Conservation (phyloP, 2,888 invertebrate genomes). For the Pilophorus perplexus region DNA sequence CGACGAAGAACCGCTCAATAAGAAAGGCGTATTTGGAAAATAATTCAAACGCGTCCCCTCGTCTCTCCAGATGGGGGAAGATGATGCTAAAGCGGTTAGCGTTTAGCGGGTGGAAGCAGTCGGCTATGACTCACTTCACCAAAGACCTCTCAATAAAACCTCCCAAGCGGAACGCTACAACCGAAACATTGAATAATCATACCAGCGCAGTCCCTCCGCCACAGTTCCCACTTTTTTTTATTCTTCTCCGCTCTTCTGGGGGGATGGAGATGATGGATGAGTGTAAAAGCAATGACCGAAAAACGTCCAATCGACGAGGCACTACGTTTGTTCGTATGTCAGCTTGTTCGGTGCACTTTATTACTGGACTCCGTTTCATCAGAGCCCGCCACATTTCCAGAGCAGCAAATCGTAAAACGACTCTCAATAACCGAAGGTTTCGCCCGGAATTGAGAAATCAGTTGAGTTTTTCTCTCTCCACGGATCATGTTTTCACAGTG, state of each 20-base stretch:
- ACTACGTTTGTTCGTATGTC: not conserved
- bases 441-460: too few relatives aligned
- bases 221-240: not conserved
- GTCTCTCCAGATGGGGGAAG: not conserved
- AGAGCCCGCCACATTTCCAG: too few relatives aligned
- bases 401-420: too few relatives aligned
- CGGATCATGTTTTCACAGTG: too few relatives aligned
- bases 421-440: too few relatives aligned
- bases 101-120: constrained; percentile 16
- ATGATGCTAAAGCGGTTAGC: constrained; percentile 13
- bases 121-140: constrained; percentile 6
- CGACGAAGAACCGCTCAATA: too few relatives aligned
- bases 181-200: constrained; percentile 27
- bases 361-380: too few relatives aligned
- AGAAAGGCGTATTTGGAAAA: not conserved
- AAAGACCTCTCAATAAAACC: constrained; percentile 21
- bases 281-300: not conserved
- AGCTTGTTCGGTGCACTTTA: too few relatives aligned
- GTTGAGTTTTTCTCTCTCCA: too few relatives aligned
- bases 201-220: constrained; percentile 1
- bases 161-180: constrained; percentile 7
- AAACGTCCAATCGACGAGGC: not conserved
- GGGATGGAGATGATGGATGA: not conserved
- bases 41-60: not conserved
- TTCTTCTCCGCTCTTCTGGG: not conserved